Evolutionary conservation across 2,113 vertebrate genomes (phyloP).

Genomic region (Dendrocopos noguchii): DNA sequence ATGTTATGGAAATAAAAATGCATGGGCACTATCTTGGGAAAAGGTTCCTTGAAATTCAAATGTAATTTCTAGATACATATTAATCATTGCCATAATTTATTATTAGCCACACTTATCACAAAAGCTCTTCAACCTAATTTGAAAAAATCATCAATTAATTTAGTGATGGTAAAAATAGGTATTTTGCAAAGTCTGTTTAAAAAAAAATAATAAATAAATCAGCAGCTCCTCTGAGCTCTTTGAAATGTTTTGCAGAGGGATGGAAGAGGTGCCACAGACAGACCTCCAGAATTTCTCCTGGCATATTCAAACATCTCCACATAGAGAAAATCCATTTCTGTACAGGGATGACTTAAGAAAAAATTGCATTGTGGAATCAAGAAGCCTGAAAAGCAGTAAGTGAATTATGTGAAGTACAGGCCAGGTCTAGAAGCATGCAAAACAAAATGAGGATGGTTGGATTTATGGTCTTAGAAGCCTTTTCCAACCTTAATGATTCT

Average conservation of each 20-base stretch:
- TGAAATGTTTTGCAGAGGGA: not conserved
- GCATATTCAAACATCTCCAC: not conserved
- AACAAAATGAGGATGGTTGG: not conserved
- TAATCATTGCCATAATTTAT: not conserved
- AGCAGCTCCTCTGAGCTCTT: not conserved
- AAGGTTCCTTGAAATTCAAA: not conserved
- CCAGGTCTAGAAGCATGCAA: not conserved
- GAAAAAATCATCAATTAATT: not conserved
- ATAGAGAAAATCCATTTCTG: not conserved
- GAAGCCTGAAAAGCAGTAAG: not conserved
- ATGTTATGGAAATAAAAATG: constrained; percentile 12
- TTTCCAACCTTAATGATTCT: too few relatives aligned
- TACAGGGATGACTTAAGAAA: not conserved
- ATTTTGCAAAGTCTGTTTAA: not conserved
- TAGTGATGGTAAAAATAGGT: not conserved
- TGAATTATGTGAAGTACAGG: not conserved
- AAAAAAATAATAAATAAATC: not conserved
- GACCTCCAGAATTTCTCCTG: not conserved
- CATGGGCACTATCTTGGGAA: not conserved
- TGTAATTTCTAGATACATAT: not conserved
- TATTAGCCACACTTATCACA: not conserved
- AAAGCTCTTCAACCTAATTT: not conserved
- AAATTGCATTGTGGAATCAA: not conserved
- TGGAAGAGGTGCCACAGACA: not conserved
- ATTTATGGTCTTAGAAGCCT: too few relatives aligned